Evolutionary conservation across 1,140 invertebrate genomes (phyloP), one percentile per base, ranked within the genome.

Genomic region (Berghia stephanieae): DNA sequence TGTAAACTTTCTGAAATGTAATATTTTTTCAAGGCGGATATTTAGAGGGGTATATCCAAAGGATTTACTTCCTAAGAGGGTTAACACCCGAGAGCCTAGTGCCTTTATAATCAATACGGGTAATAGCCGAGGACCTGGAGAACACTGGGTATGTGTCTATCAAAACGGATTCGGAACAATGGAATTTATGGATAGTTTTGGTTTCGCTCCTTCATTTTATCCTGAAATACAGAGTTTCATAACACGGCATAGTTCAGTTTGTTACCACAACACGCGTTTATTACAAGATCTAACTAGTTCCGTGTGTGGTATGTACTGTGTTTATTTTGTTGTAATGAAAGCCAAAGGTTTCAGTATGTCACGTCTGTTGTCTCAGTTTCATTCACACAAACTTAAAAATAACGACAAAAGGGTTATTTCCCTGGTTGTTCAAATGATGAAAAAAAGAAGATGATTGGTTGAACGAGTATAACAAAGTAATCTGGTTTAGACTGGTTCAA

Each of bases 121-220:
- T 24, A 31, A 34, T 8, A 38, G 27, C 66, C 13, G 10, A 2
- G 38, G 38, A 38, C 36, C n/a, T 6, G 66, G 66, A 3, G 66
- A 40, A 36, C 66, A 68, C 66, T 68, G 66, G 38, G 66, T 24
- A 38, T 34, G 8, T 10, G 66, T 36, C 10, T 68, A n/a, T 3
- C 43, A 38, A 5, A 40, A 68, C 34, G 66, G 34, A 3, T n/a
- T 27, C 2, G 34, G 66, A 8, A 68, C 36, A 36, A 21, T 40
- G 1, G 66, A 68, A 38, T 68, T 38, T 38, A 38, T 68, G 16
- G 66, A 68, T 21, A 68, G 66, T 68, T 68, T 38, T 68, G 66
- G 66, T 16, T 38, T 68, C n/a, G 16, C 27, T 31, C 66, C 66
- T n/a, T n/a, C n/a, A n/a, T n/a, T n/a, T n/a, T 24, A 52, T 52